phyloP scores from a whole-genome alignment of 2,888 invertebrate species.

The Automeris io region DNA sequence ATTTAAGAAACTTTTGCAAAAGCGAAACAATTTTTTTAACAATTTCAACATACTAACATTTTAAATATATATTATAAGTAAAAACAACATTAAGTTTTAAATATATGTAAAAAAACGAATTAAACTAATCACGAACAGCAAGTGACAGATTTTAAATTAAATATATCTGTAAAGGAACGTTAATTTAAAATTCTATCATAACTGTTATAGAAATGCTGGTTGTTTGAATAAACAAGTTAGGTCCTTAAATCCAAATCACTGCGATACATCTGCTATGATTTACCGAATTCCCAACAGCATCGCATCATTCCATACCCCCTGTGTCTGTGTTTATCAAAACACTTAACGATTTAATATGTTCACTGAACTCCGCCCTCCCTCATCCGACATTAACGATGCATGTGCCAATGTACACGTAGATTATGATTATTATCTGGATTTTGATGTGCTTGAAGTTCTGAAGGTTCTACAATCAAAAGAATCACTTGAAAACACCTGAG shows the following conservation, averaged over 20 bases:
- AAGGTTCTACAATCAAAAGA: not conserved
- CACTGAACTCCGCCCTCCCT: constrained; percentile 53
- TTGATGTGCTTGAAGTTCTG: constrained; percentile 11
- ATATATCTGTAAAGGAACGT: too few species aligned
- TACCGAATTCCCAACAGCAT: constrained; percentile 58
- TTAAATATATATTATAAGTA: too few species aligned
- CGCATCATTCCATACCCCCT: constrained; percentile 59
- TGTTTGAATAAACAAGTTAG: too few species aligned
- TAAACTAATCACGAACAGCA: too few species aligned
- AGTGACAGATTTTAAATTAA: too few species aligned
- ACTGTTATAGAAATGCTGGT: not conserved
- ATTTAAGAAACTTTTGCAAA: too few species aligned
- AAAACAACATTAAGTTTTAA: too few species aligned
- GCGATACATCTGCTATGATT: constrained; percentile 51
- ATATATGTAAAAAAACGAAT: too few species aligned
- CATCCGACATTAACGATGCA: constrained; percentile 37
- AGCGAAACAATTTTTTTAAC: too few species aligned
- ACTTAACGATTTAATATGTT: constrained; percentile 75
- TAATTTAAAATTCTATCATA: not conserved
- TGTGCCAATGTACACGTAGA: constrained; percentile 42
- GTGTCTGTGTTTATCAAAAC: constrained; percentile 74
- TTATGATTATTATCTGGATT: constrained; percentile 32
- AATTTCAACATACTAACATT: too few species aligned
- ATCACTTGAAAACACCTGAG: not conserved
- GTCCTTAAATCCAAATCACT: constrained; percentile 11